Evolutionary conservation across 1,140 invertebrate species (phyloP), one percentile per base, ranked within the genome.

Genomic region (Xylocopa sonorina): DNA sequence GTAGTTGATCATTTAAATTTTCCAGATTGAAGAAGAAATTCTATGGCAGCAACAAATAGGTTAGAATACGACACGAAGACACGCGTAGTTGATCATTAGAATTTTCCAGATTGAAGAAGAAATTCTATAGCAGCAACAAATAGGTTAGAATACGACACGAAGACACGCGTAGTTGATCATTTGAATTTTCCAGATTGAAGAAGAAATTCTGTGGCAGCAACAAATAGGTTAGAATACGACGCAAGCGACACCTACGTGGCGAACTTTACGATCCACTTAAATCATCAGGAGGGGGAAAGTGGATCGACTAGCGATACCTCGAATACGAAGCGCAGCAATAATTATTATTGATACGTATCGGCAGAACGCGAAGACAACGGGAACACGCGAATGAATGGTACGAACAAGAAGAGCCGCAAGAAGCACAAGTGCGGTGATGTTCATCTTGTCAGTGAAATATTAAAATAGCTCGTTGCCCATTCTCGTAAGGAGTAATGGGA

Each of bases 381-480:
- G 3, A 69, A 18, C 38, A 71, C 1, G 38, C 53, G 38, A 41
- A 32, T 0, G 51, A 55, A 57, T 57, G 34, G 18, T 29, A 71
- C n/a, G n/a, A 43, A 29, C n/a, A 71, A 43, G 27, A n/a, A 57
- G 16, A 46, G n/a, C n/a, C n/a, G n/a, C n/a, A 16, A 32, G 24
- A 9, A 41, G 0, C 34, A 3, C n/a, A n/a, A n/a, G n/a, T 10
- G 1, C 10, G 16, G 18, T 16, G 32, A 63, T 50, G 71, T 51
- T 74, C 41, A 16, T 34, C 16, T 29, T 18, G 24, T 18, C 34
- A 1, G 24, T 75, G 48, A 75, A 41, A 53, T 74, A 75, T 75
- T 66, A 24, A 53, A 75, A 75, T 53, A 53, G n/a, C 48, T 43
- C 0, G n/a, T 55, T 41, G 34, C 2, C 18, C 6, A 9, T 16